A percentile compares a stretch with the other conserved stretches of the same genome.
Conservation (phyloP, 1,140 invertebrate species). For the Lasioglossum albipes region DNA sequence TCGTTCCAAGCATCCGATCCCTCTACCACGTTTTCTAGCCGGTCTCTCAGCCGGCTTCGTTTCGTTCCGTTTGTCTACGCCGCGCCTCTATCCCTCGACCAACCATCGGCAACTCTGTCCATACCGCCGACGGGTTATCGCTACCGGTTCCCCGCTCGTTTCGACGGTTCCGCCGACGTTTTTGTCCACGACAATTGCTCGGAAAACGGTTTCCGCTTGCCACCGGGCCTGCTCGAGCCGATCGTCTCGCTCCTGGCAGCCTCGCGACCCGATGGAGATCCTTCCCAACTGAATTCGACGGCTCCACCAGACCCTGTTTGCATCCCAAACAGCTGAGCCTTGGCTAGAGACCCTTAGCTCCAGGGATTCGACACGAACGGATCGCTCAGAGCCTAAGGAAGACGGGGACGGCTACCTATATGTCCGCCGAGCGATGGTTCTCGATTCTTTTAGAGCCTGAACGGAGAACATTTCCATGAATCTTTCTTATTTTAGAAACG, state of each 20-base stretch:
- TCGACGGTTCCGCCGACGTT: slow-evolving; percentile 61
- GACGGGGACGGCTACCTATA: too few species aligned
- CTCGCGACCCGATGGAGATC: too few species aligned
- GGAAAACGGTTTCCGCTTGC: slow-evolving; percentile 63
- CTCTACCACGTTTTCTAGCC: slow-evolving; percentile 54
- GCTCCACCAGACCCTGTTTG: too few species aligned
- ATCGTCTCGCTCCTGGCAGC: not conserved
- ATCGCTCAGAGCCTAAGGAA: too few species aligned
- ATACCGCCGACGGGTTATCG: slow-evolving; percentile 64
- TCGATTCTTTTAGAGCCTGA: too few species aligned
- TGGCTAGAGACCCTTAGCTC: too few species aligned
- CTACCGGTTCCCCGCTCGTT: slow-evolving; percentile 46
- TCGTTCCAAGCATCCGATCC: slow-evolving; percentile 18
- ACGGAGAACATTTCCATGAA: too few species aligned
- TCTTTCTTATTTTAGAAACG: too few species aligned
- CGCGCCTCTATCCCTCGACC: slow-evolving; percentile 29
- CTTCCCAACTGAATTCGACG: too few species aligned
- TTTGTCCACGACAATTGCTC: slow-evolving; percentile 71
- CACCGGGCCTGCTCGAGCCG: not conserved
- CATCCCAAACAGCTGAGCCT: too few species aligned
- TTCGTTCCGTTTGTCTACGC: slow-evolving; percentile 38
- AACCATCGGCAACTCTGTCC: slow-evolving; percentile 30
- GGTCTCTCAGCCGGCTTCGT: slow-evolving; percentile 16
- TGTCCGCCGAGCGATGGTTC: too few species aligned
- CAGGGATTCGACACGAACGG: too few species aligned